A percentile compares a stretch with the other conserved stretches of the same genome.
Evolutionary conservation across 2,888 invertebrate genomes (phyloP).

Genomic region (Sarcophaga caerulescens): DNA sequence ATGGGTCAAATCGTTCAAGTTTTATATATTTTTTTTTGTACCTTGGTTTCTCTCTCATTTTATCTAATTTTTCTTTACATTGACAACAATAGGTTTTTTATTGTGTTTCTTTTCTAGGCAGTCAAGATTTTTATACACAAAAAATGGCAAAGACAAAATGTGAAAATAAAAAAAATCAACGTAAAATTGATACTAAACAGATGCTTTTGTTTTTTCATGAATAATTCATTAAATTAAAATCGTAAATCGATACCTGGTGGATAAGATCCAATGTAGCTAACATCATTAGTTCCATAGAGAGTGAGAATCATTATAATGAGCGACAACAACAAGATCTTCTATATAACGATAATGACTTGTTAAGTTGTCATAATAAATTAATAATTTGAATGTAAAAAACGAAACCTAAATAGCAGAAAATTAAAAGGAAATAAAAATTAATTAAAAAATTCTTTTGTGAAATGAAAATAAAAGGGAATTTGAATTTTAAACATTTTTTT

Average conservation of each 20-base stretch:
- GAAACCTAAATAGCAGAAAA: neutral
- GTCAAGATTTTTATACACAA: too few relatives aligned
- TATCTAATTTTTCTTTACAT: neutral
- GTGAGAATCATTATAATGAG: neutral
- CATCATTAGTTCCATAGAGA: too few relatives aligned
- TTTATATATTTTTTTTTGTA: constrained; percentile 10
- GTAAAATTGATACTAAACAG: constrained; percentile 24
- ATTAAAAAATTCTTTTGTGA: neutral
- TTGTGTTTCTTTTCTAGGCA: too few relatives aligned
- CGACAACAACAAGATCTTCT: neutral
- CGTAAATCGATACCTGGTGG: too few relatives aligned
- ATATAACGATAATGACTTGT: constrained; percentile 30
- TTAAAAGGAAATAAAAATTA: neutral
- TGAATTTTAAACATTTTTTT: too few relatives aligned
- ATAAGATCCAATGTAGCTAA: too few relatives aligned
- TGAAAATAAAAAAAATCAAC: neutral
- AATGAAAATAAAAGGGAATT: too few relatives aligned
- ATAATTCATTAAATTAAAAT: constrained; percentile 37
- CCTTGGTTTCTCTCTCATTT: neutral
- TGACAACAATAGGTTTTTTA: neutral
- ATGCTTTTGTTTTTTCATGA: constrained; percentile 43
- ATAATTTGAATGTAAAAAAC: neutral
- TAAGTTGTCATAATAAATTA: constrained; percentile 42
- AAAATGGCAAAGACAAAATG: neutral
- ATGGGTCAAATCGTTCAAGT: constrained; percentile 59